phyloP scores from a whole-genome alignment of 2,113 vertebrate species.

The Tragulus kanchil region DNA sequence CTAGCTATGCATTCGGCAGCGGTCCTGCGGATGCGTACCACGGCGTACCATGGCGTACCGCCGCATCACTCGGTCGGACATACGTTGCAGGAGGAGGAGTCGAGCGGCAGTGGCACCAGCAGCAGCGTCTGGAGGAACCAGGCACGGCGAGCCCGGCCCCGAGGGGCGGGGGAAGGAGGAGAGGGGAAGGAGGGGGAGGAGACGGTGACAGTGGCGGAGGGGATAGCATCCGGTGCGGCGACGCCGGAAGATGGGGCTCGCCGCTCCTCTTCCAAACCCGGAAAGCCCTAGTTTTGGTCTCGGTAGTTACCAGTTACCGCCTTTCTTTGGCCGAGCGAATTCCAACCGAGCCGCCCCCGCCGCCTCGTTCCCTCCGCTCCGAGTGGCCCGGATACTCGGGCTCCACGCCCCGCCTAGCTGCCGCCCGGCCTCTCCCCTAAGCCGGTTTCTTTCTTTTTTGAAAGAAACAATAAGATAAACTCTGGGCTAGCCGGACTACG shows the following conservation, averaged over 20 bases:
- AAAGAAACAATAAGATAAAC: not conserved
- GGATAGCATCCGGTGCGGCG: not conserved
- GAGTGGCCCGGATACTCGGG: not conserved
- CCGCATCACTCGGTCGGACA: slow-evolving; percentile 92
- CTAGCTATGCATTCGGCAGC: slow-evolving; percentile 93
- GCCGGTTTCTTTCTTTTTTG: not conserved
- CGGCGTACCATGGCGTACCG: slow-evolving; percentile 88
- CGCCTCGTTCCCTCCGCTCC: accelerated
- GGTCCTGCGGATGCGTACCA: slow-evolving; percentile 94
- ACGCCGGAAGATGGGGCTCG: not conserved
- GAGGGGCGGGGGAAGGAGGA: too few species aligned
- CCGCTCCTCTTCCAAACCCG: not conserved
- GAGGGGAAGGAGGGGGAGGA: not conserved
- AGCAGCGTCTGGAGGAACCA: slow-evolving; percentile 16
- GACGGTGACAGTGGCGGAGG: not conserved
- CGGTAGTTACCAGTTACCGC: not conserved
- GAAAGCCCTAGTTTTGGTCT: not conserved
- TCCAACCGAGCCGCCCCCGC: too few species aligned
- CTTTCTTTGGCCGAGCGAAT: not conserved
- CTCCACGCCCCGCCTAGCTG: not conserved
- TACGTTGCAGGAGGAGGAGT: slow-evolving; percentile 88
- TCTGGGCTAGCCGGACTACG: not conserved
- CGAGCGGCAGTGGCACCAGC: not conserved
- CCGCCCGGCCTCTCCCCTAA: not conserved
- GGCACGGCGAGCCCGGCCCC: not conserved